These are phyloP conservation scores for Eupelmus urozonus DNA, from an alignment of 2,888 invertebrate genomes.

Conservation along the genomic window DNA sequence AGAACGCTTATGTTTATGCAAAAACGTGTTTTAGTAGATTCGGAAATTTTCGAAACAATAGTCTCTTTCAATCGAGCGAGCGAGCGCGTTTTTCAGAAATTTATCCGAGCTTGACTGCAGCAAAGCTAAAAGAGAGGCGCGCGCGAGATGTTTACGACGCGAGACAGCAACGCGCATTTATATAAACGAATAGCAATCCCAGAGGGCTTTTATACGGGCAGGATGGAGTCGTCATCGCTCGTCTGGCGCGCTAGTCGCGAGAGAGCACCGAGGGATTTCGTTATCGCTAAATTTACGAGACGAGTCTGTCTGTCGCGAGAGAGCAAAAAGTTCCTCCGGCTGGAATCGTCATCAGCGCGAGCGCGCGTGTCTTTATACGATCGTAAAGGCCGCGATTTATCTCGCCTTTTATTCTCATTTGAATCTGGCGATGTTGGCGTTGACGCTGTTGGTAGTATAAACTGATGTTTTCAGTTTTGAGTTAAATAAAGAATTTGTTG, in stretches of 20 bases:
- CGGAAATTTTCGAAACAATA: too few species aligned
- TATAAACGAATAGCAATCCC: background rate
- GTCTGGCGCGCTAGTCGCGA: background rate
- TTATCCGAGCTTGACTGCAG: too few species aligned
- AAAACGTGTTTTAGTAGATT: too few species aligned
- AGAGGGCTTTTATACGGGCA: conserved; percentile 10
- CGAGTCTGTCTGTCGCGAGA: conserved; percentile 18
- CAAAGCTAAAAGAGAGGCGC: too few species aligned
- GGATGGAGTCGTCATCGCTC: conserved; percentile 46
- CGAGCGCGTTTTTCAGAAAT: too few species aligned
- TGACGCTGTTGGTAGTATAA: background rate
- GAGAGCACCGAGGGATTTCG: conserved; percentile 38
- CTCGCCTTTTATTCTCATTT: conserved; percentile 60
- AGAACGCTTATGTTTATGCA: too few species aligned
- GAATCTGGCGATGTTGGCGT: conserved; percentile 39
- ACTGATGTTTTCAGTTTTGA: too few species aligned
- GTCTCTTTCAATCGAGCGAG: too few species aligned
- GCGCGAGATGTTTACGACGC: too few species aligned
- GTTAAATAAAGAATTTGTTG: too few species aligned
- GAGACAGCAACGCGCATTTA: too few species aligned
- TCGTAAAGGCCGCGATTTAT: conserved; percentile 55
- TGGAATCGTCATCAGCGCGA: conserved; percentile 21
- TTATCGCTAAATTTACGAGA: conserved; percentile 54
- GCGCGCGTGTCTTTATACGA: conserved; percentile 31
- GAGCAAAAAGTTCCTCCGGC: conserved; percentile 21